Evolutionary conservation across 2,888 invertebrate species (phyloP), one percentile per base, ranked within the genome.

Genomic region (Ceriagrion tenellum): DNA sequence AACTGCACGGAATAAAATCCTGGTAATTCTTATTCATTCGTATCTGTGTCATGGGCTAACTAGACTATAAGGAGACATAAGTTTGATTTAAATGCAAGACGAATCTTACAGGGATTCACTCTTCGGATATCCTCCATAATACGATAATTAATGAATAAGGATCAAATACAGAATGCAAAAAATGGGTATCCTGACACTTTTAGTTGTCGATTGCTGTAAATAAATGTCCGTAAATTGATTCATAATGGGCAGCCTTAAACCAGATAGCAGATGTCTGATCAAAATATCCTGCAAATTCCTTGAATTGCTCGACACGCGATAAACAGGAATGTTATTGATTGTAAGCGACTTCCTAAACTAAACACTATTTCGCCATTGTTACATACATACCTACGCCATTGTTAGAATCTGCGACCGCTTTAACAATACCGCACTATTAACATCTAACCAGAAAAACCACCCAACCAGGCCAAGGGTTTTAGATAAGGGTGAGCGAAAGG

Each of bases 281-380:
- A 93, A 69, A 93, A 93, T 26, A 35, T 93, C 93, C 47, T 93
- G 47, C 47, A 69, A 69, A 93, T 47, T 69, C 69, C 93, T 91
- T 40, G 59, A 91, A 63, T 69, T 20, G n/a, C 69, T 35, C 81
- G 81, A 81, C 69, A 74, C 47, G 69, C 47, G 69, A 69, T 93
- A 55, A 47, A 69, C 69, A 74, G 93, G 93, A 93, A 93, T 93
- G 93, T 93, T 93, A 69, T 93, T 93, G 23, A 93, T 74, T 69
- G 93, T 93, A 93, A 93, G 93, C 93, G 93, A 93, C 93, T 93
- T 69, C 69, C 93, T 93, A 93, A 93, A 30, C 47, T 74, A 93
- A 81, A 81, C 63, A 93, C 93, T 93, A 93, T 93, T 47, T 69
- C 69, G 93, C n/a, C n/a, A n/a, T n/a, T n/a, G n/a, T n/a, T n/a